Percentiles rank a stretch among this genome's conserved stretches.
phyloP scores from a whole-genome alignment of 1,140 invertebrate species.

The Andrena cerasifolii region DNA sequence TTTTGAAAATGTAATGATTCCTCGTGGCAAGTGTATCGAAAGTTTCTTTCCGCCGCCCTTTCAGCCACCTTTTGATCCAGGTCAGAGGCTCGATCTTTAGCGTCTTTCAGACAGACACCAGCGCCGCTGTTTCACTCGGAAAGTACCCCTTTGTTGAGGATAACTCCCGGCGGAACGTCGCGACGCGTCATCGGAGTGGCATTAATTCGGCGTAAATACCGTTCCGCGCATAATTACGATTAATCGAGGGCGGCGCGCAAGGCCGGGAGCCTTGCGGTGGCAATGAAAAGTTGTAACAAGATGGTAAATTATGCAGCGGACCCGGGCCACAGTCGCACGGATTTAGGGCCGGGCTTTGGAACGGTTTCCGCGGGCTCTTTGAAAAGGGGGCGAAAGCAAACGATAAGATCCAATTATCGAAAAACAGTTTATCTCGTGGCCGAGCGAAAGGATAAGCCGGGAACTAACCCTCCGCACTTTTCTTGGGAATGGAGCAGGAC shows the following conservation, averaged over 20 bases:
- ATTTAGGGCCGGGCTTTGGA: conserved; percentile 46
- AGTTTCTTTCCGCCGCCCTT: too few species aligned
- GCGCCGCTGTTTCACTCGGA: too few species aligned
- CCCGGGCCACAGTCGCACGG: conserved; percentile 19
- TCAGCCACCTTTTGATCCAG: too few species aligned
- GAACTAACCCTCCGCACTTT: conserved; percentile 23
- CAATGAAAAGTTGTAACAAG: conserved; percentile 52
- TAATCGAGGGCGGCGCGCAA: neutral
- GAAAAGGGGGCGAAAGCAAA: conserved; percentile 49
- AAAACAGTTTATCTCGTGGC: conserved; percentile 64
- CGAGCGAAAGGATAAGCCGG: conserved; percentile 50
- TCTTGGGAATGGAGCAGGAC: conserved; percentile 41
- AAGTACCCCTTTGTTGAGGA: too few species aligned
- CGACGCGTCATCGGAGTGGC: too few species aligned
- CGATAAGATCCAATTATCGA: conserved; percentile 70
- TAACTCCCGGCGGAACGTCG: too few species aligned
- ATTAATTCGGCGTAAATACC: neutral
- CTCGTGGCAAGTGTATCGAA: too few species aligned
- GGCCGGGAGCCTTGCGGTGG: neutral
- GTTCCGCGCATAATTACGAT: neutral
- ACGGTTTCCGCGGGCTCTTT: conserved; percentile 36
- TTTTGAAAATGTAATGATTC: too few species aligned
- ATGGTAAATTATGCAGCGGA: conserved; percentile 59
- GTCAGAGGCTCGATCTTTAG: too few species aligned
- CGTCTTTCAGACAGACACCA: too few species aligned